Evolutionary conservation across 2,797 vertebrate genomes (phyloP).

Genomic region (Ispidina picta): DNA sequence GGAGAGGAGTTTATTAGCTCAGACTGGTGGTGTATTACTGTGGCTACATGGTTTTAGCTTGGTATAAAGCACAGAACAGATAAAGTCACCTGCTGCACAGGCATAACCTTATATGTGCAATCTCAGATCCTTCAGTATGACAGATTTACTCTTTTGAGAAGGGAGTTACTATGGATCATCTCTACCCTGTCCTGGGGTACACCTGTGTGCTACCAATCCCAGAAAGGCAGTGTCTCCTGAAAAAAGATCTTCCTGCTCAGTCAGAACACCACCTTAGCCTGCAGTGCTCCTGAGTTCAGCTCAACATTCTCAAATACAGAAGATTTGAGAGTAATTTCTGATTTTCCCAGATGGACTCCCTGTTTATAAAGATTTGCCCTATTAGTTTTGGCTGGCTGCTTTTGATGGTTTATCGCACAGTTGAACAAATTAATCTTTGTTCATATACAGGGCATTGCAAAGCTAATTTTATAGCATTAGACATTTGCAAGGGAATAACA

Average conservation of each 20-base stretch:
- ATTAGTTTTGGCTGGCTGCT: neutral
- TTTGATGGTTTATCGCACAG: neutral
- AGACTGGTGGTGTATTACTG: neutral
- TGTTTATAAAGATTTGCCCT: neutral
- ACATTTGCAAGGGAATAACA: neutral
- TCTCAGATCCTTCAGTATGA: neutral
- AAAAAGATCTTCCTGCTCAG: neutral
- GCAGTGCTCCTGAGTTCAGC: neutral
- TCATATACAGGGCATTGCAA: neutral
- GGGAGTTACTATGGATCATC: neutral
- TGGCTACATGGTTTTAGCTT: neutral
- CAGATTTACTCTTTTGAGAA: neutral
- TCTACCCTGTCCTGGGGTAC: neutral
- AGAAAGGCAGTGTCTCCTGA: too few species aligned
- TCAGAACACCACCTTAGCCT: neutral
- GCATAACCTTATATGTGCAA: neutral
- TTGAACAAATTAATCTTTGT: neutral
- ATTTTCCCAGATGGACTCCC: neutral
- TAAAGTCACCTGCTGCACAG: neutral
- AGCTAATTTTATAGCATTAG: neutral
- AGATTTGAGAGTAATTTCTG: neutral
- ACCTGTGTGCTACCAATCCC: neutral
- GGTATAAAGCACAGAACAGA: neutral
- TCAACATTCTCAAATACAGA: neutral
- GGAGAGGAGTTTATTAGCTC: neutral